Evolutionary conservation across 1,140 invertebrate genomes (phyloP), one percentile per base, ranked within the genome.

Genomic region (Capitella teleta): DNA sequence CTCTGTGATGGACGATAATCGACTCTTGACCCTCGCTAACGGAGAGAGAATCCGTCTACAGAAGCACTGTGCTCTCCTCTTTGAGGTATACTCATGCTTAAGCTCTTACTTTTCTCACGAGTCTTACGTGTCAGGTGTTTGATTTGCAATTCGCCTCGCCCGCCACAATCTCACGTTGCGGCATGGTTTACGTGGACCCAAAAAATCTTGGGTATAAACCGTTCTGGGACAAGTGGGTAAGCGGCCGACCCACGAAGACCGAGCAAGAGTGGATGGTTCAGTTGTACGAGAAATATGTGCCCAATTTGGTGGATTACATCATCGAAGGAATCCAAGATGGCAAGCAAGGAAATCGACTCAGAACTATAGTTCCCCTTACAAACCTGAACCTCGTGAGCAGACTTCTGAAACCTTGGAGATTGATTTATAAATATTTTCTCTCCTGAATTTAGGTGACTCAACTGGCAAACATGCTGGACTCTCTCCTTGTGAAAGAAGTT

Each of bases 1-100:
- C 72, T 90, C 87, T 1, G 87, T 93, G 5, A 92, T 94, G 88
- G 89, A 94, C 64, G 88, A 94, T 67, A 93, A 92, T 64, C 85
- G 84, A 65, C 67, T 92, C 38, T 66, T 94, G 37, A 92, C 88
- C 0, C 72, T 94, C 52, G 86, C 86, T 0, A 92, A 92, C 70
- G 87, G 88, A 44, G 88, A 94, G 64, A 75, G 88, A 49, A 90
- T 94, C 21, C 78, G 85, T 37, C 72, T 93, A 19, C 79, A 82
- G 61, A 80, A 82, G 54, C 82, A 86, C 53, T 91, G 87, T 66
- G 81, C 83, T 19, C 71, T 93, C 44, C 72, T 94, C 28, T 93
- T 93, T 74, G 90, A 94, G 77, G 85, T 82, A 60, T 26, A 40
- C 38, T 14, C 21, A 3, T 40, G 2, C 4, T 6, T 37, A 37